Evolutionary conservation across 1,140 invertebrate genomes (phyloP), one percentile per base, ranked within the genome.

Genomic region (Drosophila yakuba): DNA sequence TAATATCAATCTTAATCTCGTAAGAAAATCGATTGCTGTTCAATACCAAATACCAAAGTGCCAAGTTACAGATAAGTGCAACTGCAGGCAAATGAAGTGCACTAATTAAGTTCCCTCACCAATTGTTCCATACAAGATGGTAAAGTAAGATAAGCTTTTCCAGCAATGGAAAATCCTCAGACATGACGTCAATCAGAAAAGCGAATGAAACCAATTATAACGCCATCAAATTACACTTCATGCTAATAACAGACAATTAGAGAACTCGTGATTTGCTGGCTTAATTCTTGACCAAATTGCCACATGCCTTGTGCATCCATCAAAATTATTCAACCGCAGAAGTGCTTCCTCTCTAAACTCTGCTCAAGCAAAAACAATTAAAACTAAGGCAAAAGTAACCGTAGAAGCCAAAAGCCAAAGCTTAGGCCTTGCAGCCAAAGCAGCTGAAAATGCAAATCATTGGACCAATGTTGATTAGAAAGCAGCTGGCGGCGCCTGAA

Each of bases 401-500:
- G 64, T 52, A 57, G 72, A 64, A 77, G 64, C 64, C 69, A 48
- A 35, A 68, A 68, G 35, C 43, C 63, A 28, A 61, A 72, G 74
- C 50, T 68, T 60, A 58, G 67, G 20, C 20, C 20, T 20, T 20
- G 20, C 20, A 20, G 20, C 20, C 20, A 20, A 20, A 20, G 61
- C 82, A 82, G 79, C 78, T 86, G 81, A 88, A 88, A 83, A 88
- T 83, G 72, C 84, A 88, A 88, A 88, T 88, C 80, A 83, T 76
- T 76, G 67, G 39, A 67, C 55, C 82, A 85, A 73, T 77, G 81
- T 66, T 73, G 83, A 74, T 86, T 88, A 89, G 83, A 88, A 83
- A 88, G 81, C 73, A 72, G 58, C 45, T 48, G 52, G 28, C 52
- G 68, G 50, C 50, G 25, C 39, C 43, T 12, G 48, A 58, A 58